Percentiles rank a stretch among this genome's conserved stretches.
Conservation (phyloP, 2,113 vertebrate genomes). For the Pachycephala philippinensis region DNA sequence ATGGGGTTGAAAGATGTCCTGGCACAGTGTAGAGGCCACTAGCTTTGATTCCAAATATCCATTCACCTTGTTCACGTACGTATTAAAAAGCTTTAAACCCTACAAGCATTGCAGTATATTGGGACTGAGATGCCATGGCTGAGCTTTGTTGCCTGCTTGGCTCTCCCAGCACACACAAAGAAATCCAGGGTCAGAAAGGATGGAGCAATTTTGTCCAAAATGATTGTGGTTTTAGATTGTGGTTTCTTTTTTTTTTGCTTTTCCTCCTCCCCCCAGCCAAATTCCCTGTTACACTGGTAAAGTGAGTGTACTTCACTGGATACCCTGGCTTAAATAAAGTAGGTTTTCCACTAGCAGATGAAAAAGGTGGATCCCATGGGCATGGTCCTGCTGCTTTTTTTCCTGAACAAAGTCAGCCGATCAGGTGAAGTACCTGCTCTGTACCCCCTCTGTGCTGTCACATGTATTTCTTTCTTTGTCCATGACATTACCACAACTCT, state of each 20-base stretch:
- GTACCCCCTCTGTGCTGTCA: not conserved
- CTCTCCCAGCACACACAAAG: not conserved
- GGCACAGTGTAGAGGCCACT: not conserved
- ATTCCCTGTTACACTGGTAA: not conserved
- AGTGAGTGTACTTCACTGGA: not conserved
- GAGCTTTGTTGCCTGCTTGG: not conserved
- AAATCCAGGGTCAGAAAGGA: not conserved
- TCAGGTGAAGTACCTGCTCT: not conserved
- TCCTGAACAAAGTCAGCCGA: not conserved
- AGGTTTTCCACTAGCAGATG: not conserved
- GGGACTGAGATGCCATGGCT: not conserved
- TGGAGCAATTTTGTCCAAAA: not conserved
- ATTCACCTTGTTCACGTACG: not conserved
- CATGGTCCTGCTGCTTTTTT: not conserved
- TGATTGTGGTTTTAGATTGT: not conserved
- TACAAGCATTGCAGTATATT: not conserved
- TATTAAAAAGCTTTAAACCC: not conserved
- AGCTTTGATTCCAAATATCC: not conserved
- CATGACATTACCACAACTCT: not conserved
- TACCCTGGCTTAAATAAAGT: not conserved
- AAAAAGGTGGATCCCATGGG: not conserved
- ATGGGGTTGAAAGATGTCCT: not conserved
- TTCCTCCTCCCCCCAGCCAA: not conserved
- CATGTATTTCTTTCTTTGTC: not conserved
- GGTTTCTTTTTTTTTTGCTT: not conserved